Evolutionary conservation across 2,888 invertebrate species (phyloP), one percentile per base, ranked within the genome.

Genomic region (Aelia acuminata): DNA sequence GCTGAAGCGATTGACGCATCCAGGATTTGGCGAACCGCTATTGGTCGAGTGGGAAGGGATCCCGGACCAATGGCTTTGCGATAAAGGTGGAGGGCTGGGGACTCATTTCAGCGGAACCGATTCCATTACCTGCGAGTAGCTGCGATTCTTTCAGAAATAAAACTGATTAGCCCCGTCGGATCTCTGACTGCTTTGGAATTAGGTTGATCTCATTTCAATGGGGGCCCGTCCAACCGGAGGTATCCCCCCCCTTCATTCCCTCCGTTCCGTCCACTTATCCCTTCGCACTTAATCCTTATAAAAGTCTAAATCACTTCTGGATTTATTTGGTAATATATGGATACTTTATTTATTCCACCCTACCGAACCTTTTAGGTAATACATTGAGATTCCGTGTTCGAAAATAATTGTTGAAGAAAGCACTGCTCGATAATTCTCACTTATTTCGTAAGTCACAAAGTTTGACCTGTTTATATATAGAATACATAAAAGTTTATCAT

Each of bases 91-190:
- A 57, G 26, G 31, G 31, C 18, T 35, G 31, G 63, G 63, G 35
- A 31, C 18, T 35, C 63, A 70, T 70, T 70, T 70, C 63, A 8
- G 22, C 63, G 63, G 63, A 63, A 63, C 31, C 18, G 31, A 70
- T 70, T 70, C 63, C 63, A 70, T 70, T 70, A 70, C 35, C 35
- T 31, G 63, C n/a, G n/a, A 8, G 1, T 35, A 35, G 63, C 31
- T 70, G 31, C 18, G 18, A 70, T 70, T 70, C 63, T 70, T 70
- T 70, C 35, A 26, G 31, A 70, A 70, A 70, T 70, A 70, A 70
- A 70, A 70, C 63, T 70, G 63, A 70, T 70, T 70, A 70, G 63
- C 63, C 4, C 57, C 57, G 26, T 3, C 13, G 57, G 57, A 57
- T 57, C 57, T 57, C 13, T 57, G 57, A 57, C 57, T 57, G 57